These are phyloP conservation scores for Tyrophagus putrescentiae DNA, from an alignment of 1,140 invertebrate species.

Conservation along the genomic window DNA sequence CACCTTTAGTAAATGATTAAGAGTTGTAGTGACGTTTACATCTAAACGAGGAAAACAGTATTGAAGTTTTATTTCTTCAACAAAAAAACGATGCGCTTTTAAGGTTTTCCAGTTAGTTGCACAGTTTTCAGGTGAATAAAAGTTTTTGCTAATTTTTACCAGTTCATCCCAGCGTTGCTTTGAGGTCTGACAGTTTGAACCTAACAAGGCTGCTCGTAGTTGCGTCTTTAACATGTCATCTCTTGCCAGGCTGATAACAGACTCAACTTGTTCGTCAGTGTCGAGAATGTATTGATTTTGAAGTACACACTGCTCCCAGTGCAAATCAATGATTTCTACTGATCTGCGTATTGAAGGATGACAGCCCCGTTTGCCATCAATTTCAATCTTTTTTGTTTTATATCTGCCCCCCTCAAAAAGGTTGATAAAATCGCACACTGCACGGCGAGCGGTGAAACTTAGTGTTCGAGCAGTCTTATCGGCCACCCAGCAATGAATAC, in stretches of 20 bases:
- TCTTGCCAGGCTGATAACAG: constrained; percentile 29
- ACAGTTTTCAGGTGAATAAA: background rate
- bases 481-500: constrained; percentile 94
- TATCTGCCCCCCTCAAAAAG: constrained; percentile 51
- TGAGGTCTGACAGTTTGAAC: background rate
- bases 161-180: background rate
- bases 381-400: constrained; percentile 58
- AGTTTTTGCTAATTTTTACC: constrained; percentile 6
- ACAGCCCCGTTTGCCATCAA: constrained; percentile 48
- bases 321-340: constrained; percentile 31
- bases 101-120: background rate
- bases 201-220: background rate
- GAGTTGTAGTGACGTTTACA: constrained; percentile 83
- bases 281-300: constrained; percentile 36
- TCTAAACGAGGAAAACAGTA: constrained; percentile 84
- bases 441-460: constrained; percentile 42
- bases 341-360: constrained; percentile 39
- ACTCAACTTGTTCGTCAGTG: constrained; percentile 31
- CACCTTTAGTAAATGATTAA: constrained; percentile 93
- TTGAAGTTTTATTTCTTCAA: constrained; percentile 67
- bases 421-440: constrained; percentile 75
- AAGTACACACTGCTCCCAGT: constrained; percentile 35
- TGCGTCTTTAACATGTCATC: constrained; percentile 17
- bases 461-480: constrained; percentile 65
- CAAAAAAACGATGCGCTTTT: constrained; percentile 31